Percentiles rank a stretch among this genome's conserved stretches.
Conservation (phyloP, 2,113 vertebrate species). For the Tragulus kanchil region DNA sequence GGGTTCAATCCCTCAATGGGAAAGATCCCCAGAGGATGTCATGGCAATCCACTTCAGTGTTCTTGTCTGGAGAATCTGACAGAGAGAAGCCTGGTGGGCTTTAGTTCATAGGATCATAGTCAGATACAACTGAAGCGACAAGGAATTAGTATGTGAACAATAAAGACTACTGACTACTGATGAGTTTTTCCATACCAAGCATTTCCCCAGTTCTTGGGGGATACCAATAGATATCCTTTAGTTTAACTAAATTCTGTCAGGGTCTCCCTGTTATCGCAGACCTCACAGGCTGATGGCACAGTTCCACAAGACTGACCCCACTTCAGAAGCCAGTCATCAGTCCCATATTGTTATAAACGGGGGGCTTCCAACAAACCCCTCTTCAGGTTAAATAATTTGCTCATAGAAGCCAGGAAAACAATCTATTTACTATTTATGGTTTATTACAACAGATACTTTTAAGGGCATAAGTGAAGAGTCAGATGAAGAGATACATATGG, state of each 20-base stretch:
- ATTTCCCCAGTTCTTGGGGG: background rate
- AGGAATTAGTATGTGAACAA: no score
- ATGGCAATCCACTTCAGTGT: no score
- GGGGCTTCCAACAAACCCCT: background rate
- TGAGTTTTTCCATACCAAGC: background rate
- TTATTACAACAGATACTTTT: background rate
- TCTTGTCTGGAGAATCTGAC: no score
- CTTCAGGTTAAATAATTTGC: background rate
- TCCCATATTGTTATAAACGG: background rate
- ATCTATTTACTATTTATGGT: background rate
- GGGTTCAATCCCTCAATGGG: no score
- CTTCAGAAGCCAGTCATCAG: background rate
- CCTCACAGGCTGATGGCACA: background rate
- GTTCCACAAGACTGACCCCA: background rate
- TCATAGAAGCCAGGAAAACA: background rate
- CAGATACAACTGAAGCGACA: no score
- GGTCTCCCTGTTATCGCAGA: background rate
- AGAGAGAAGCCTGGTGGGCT: no score
- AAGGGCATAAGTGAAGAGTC: background rate
- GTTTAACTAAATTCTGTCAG: background rate
- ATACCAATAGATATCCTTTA: background rate
- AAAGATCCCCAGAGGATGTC: no score
- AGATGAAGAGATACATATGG: background rate
- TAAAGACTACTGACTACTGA: background rate
- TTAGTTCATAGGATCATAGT: no score